Base-by-base conservation (phyloP, 2,888 invertebrate species). In the Barypeithes pellucidus region DNA sequence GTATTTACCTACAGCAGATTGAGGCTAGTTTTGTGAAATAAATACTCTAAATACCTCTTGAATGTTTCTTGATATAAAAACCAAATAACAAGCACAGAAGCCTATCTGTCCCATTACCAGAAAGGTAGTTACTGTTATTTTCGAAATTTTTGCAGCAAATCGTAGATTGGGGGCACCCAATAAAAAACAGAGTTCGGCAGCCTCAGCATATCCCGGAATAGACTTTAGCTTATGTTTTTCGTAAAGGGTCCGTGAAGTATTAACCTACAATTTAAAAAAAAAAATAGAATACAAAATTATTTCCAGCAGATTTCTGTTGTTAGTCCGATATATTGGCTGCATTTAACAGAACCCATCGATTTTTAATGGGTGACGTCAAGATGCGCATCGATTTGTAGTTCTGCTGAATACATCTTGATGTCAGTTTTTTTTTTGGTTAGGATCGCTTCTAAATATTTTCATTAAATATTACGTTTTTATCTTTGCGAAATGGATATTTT, bases 41-140 rank as follows among this genome's bases (percentile, higher is more conserved):
- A 2, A 29, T 24, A 29, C 9, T 29, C 7, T 29, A n/a, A 8
- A 8, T 43, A 71, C 70, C 29, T 72, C 72, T 16, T 61, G 52
- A 9, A 72, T 52, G 29, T 72, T 72, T 50, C 72, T 66, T 8
- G 72, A 66, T 50, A 72, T 60, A 29, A 72, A 72, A 11, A 72
- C 72, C 16, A 72, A 52, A 60, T 72, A 72, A n/a, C 66, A 72
- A 18, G 50, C 16, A 36, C 72, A 72, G 14, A 66, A 66, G 1
- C 60, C 66, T n/a, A 72, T 20, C 43, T 72, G 72, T 1, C 65
- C 66, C 66, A 66, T 67, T 7, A 72, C 60, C 0, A 72, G 60
- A 45, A 67, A 66, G n/a, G 33, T 41, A 16, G 66, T 67, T n/a
- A 67, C 57, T n/a, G 52, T 66, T 41, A 72, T 18, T 29, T 60